A percentile compares a stretch with the other conserved stretches of the same genome.
Evolutionary conservation across 2,888 invertebrate species (phyloP).

Genomic region (Pammene fasciana): DNA sequence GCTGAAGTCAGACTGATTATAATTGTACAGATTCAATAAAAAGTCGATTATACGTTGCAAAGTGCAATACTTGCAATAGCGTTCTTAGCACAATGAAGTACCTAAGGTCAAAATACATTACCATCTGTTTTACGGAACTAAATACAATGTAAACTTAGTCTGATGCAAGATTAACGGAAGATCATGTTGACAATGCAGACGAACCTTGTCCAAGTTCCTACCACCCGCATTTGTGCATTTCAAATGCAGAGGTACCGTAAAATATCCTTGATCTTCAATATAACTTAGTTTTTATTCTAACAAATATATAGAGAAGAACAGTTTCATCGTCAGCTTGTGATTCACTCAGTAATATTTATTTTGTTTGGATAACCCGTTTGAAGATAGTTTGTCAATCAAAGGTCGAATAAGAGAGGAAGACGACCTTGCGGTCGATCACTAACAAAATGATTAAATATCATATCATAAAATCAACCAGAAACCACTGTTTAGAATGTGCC

Average conservation of each 20-base stretch:
- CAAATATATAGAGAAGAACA: not conserved
- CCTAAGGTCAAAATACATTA: not conserved
- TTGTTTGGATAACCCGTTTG: not conserved
- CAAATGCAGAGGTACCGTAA: not conserved
- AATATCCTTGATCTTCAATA: conserved; percentile 9
- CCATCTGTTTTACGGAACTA: conserved; percentile 7
- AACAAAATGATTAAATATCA: not conserved
- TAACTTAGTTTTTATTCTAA: not conserved
- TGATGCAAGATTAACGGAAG: not conserved
- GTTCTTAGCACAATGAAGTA: too few relatives aligned
- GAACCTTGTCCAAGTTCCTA: conserved; percentile 16
- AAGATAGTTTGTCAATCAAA: not conserved
- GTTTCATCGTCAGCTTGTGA: not conserved
- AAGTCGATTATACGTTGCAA: too few relatives aligned
- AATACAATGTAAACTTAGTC: not conserved
- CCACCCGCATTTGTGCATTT: conserved; percentile 5
- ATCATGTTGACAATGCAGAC: conserved; percentile 3
- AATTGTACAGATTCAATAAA: too few relatives aligned
- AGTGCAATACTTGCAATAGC: too few relatives aligned
- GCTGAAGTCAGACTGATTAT: too few relatives aligned
- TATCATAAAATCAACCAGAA: not conserved
- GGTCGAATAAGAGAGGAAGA: not conserved
- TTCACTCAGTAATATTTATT: not conserved
- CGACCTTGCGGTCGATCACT: conserved; percentile 3
- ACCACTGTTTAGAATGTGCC: not conserved